phyloP scores from a whole-genome alignment of 1,140 invertebrate genomes.

The Nymphalis io region DNA sequence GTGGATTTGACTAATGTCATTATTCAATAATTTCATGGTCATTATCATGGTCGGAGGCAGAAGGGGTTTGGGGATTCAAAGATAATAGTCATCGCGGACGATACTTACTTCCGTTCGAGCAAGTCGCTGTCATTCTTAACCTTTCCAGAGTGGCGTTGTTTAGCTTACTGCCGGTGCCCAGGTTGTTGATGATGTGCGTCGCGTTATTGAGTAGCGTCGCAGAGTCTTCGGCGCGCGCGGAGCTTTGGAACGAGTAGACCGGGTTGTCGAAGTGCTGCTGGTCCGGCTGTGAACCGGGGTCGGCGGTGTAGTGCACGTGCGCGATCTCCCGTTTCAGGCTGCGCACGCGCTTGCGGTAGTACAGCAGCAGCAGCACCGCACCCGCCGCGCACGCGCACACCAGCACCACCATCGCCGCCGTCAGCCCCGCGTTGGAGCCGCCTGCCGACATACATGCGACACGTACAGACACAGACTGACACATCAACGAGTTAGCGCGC shows the following conservation, averaged over 20 bases:
- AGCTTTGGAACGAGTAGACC: constrained; percentile 89
- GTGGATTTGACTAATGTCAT: too few species aligned
- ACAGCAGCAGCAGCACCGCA: constrained; percentile 84
- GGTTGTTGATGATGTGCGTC: constrained; percentile 85
- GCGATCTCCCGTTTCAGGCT: constrained; percentile 92
- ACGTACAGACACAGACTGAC: neutral
- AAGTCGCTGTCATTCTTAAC: constrained; percentile 78
- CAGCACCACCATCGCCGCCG: constrained; percentile 85
- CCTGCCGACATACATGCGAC: constrained; percentile 28
- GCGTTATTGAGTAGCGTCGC: constrained; percentile 83
- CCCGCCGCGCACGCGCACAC: constrained; percentile 85
- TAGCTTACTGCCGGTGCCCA: constrained; percentile 80
- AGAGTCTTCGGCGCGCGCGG: constrained; percentile 81
- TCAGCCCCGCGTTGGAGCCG: constrained; percentile 79
- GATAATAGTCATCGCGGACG: too few species aligned
- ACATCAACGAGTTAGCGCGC: neutral
- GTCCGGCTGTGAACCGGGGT: constrained; percentile 87
- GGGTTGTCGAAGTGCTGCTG: constrained; percentile 96
- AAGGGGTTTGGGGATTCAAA: too few species aligned
- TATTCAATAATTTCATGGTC: too few species aligned
- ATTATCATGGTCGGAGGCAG: too few species aligned
- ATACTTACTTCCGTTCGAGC: constrained; percentile 76
- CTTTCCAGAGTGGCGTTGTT: constrained; percentile 82
- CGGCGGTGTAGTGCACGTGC: constrained; percentile 94
- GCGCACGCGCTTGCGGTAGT: constrained; percentile 88